These are phyloP conservation scores for Dendropsophus ebraccatus DNA, from an alignment of 2,113 vertebrate genomes.

Conservation along the genomic window DNA sequence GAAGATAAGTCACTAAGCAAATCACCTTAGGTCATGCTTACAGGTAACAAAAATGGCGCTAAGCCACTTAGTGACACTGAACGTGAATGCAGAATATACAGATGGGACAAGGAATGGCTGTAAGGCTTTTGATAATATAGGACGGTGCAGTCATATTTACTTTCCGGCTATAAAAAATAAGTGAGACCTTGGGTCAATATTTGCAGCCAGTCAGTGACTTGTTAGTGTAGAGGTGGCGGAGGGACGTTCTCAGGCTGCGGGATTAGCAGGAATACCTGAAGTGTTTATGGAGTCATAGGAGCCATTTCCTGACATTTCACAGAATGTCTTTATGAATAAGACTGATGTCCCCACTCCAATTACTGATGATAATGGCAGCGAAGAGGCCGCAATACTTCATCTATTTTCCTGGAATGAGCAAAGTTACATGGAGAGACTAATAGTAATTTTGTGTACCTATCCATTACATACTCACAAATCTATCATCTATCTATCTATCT, in stretches of 20 bases:
- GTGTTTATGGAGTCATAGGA: background rate
- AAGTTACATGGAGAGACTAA: too few relatives aligned
- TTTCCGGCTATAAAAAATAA: slow-evolving; percentile 29
- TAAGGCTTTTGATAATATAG: background rate
- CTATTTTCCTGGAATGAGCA: too few relatives aligned
- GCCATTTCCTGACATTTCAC: slow-evolving; percentile 14
- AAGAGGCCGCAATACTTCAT: too few relatives aligned
- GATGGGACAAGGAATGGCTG: background rate
- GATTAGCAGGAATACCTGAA: slow-evolving; percentile 16
- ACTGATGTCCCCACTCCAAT: background rate
- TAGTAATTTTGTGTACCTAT: too few relatives aligned
- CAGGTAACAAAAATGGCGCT: too few relatives aligned
- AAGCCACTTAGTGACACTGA: too few relatives aligned
- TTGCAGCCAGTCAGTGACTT: background rate
- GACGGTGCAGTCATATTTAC: slow-evolving; percentile 19
- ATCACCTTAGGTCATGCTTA: too few relatives aligned
- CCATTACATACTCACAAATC: background rate
- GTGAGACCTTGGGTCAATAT: slow-evolving; percentile 34
- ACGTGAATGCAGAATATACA: too few relatives aligned
- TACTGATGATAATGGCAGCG: slow-evolving; percentile 2
- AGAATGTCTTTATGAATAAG: background rate
- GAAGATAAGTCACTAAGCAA: too few relatives aligned
- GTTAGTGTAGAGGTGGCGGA: background rate
- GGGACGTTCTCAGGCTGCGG: background rate
- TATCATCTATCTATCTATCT: background rate